Conservation (phyloP, 2,113 vertebrate species). For the Acrocephalus arundinaceus region DNA sequence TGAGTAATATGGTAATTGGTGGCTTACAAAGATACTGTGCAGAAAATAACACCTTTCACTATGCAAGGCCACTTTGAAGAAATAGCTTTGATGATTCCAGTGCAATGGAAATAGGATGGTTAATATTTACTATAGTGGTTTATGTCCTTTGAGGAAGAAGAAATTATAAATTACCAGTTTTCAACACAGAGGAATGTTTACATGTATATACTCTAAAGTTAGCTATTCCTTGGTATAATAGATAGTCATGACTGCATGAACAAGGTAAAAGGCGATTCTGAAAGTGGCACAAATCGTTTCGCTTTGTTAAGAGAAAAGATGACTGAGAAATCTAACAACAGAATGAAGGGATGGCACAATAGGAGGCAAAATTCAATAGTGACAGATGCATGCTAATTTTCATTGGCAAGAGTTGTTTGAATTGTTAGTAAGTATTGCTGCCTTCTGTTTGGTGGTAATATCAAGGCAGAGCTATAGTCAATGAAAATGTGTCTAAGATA, state of each 20-base stretch:
- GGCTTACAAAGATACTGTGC: neutral
- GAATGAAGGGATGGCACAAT: neutral
- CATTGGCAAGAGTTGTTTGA: neutral
- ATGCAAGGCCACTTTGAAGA: neutral
- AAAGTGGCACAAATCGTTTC: neutral
- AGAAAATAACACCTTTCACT: neutral
- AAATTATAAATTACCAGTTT: neutral
- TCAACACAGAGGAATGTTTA: neutral
- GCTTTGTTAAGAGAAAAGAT: neutral
- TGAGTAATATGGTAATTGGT: neutral
- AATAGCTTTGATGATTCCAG: slow-evolving; percentile 13
- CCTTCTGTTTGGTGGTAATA: neutral
- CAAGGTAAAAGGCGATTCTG: neutral
- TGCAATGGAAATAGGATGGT: neutral
- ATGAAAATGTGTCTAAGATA: neutral
- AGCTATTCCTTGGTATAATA: neutral
- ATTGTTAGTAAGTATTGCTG: neutral
- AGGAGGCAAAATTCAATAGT: neutral
- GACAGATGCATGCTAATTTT: neutral
- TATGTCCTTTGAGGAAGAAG: neutral
- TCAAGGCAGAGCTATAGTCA: neutral
- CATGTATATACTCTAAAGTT: neutral
- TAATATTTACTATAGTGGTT: neutral
- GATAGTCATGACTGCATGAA: neutral
- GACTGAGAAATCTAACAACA: neutral